Conservation (phyloP, 2,888 invertebrate species). For the Adelognathus sp. region DNA sequence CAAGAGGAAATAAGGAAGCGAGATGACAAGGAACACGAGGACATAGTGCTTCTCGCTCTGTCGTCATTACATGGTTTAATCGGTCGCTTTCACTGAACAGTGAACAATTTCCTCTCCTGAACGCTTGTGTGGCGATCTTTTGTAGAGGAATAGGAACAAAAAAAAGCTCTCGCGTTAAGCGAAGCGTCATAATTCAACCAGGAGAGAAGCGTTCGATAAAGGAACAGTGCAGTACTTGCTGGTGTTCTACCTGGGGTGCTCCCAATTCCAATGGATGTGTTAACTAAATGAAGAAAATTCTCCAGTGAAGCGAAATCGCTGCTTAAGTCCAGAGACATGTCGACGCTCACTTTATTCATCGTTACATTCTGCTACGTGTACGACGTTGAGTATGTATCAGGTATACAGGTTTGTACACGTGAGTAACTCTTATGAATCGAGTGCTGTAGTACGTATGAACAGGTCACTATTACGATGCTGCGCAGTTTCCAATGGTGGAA, state of each 20-base stretch:
- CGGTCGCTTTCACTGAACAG: slow-evolving; percentile 47
- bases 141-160: slow-evolving; percentile 12
- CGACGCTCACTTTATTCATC: neutral
- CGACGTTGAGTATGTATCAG: neutral
- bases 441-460: neutral
- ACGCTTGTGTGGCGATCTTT: slow-evolving; percentile 42
- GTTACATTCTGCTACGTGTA: neutral
- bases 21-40: slow-evolving; percentile 23
- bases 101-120: slow-evolving; percentile 48
- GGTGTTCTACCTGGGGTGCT: slow-evolving; percentile 15
- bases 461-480: neutral
- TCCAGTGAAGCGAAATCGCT: neutral
- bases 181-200: slow-evolving; percentile 54
- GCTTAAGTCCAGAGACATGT: slow-evolving; percentile 26
- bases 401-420: neutral
- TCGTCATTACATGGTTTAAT: slow-evolving; percentile 47
- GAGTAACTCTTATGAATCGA: neutral
- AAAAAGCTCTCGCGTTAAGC: slow-evolving; percentile 34
- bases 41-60: slow-evolving; percentile 31
- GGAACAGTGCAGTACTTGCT: neutral
- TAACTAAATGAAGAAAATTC: slow-evolving; percentile 40
- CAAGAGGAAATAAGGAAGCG: slow-evolving; percentile 4
- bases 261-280: slow-evolving; percentile 26
- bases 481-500: slow-evolving; percentile 21
- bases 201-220: slow-evolving; percentile 43